Evolutionary conservation across 2,888 invertebrate genomes (phyloP).

Genomic region (Athalia rosae): DNA sequence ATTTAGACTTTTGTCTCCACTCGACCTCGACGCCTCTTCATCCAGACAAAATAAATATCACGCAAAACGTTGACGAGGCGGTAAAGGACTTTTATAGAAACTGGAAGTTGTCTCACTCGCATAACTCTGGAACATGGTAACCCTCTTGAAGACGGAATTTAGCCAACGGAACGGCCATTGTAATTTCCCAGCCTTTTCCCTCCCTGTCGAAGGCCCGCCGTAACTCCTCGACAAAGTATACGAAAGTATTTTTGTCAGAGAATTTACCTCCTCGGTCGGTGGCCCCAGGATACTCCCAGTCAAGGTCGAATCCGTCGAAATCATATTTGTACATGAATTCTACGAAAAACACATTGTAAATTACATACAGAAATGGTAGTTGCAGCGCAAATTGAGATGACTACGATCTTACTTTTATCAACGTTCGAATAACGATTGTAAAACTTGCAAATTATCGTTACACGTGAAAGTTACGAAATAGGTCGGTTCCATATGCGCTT

Average conservation of each 20-base stretch:
- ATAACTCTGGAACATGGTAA: constrained; percentile 92
- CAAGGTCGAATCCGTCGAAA: constrained; percentile 91
- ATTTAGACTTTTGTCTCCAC: not conserved
- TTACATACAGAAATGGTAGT: not conserved
- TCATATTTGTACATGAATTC: constrained; percentile 85
- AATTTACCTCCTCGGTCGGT: constrained; percentile 90
- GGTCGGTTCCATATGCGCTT: no score
- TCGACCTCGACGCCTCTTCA: constrained; percentile 1
- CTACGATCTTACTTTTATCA: no score
- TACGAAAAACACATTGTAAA: constrained; percentile 61
- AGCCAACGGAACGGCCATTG: constrained; percentile 92
- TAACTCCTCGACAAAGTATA: constrained; percentile 88
- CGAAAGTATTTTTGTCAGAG: constrained; percentile 88
- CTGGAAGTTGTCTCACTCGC: constrained; percentile 80
- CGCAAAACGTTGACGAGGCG: not conserved
- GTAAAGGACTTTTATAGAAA: not conserved
- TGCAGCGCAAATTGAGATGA: no score
- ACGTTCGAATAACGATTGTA: no score
- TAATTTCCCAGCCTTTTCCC: constrained; percentile 88
- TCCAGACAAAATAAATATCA: constrained; percentile 7
- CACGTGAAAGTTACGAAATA: no score
- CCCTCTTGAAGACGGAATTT: constrained; percentile 92
- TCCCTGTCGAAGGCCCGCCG: constrained; percentile 85
- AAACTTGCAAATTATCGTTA: no score
- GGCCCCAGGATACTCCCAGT: constrained; percentile 95